Evolutionary conservation across 1,140 invertebrate genomes (phyloP).

Genomic region (Chironomus striatipennis): DNA sequence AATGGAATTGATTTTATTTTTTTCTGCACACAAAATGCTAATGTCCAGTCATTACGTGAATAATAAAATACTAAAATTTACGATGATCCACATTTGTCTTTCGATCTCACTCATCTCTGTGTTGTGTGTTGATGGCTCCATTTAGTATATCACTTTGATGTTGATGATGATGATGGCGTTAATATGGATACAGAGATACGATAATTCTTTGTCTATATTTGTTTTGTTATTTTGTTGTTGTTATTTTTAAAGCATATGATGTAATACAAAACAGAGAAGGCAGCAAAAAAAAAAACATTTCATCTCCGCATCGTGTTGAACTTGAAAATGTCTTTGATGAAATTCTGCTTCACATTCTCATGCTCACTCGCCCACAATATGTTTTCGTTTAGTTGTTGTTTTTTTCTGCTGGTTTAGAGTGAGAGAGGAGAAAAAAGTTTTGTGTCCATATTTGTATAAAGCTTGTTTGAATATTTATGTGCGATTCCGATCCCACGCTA

Average conservation of each 20-base stretch:
- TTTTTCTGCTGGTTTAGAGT: neutral
- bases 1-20: neutral
- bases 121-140: constrained; percentile 19
- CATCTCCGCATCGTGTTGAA: neutral
- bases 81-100: constrained; percentile 10
- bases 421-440: neutral
- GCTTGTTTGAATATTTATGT: constrained; percentile 8
- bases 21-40: neutral
- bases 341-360: constrained; percentile 13
- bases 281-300: neutral
- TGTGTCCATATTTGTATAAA: constrained; percentile 1
- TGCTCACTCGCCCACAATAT: constrained; percentile 11
- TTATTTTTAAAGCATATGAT: constrained; percentile 8
- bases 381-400: neutral
- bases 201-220: neutral
- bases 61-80: constrained; percentile 10
- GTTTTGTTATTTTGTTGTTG: no score
- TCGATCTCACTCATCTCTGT: neutral
- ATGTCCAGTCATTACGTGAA: neutral
- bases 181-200: neutral
- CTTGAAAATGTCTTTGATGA: constrained; percentile 13
- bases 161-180: neutral
- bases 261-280: neutral
- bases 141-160: neutral
- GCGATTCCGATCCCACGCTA: neutral